A percentile compares a stretch with the other conserved stretches of the same genome.
These are phyloP conservation scores for Sesamia inferens DNA, from an alignment of 2,888 invertebrate genomes.

Conservation along the genomic window DNA sequence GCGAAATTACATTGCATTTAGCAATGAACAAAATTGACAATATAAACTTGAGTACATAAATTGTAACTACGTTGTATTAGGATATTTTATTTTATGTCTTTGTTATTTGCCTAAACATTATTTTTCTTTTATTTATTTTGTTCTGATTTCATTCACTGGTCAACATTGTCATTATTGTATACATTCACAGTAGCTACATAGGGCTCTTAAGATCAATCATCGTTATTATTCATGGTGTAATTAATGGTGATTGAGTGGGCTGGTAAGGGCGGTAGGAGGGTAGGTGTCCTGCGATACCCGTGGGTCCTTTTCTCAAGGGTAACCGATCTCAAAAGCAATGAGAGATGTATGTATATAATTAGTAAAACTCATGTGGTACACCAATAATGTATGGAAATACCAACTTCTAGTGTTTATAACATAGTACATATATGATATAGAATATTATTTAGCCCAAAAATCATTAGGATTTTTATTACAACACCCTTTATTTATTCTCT, in stretches of 20 bases:
- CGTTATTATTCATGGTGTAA: slow-evolving; percentile 53
- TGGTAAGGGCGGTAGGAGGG: slow-evolving; percentile 31
- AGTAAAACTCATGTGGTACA: slow-evolving; percentile 30
- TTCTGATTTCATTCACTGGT: background rate
- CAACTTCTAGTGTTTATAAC: background rate
- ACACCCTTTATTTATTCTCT: too few relatives aligned
- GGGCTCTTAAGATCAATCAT: slow-evolving; percentile 23
- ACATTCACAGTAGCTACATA: slow-evolving; percentile 7
- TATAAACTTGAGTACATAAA: too few relatives aligned
- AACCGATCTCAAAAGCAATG: slow-evolving; percentile 29
- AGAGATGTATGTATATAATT: slow-evolving; percentile 4
- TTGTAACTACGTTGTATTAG: too few relatives aligned
- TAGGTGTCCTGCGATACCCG: slow-evolving; percentile 34
- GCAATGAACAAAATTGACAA: too few relatives aligned
- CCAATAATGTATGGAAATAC: background rate
- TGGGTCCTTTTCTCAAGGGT: slow-evolving; percentile 26
- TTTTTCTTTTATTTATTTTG: background rate
- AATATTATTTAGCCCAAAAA: background rate
- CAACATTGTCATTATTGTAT: background rate
- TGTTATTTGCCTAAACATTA: too few relatives aligned
- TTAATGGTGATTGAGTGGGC: slow-evolving; percentile 52
- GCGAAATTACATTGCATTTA: too few relatives aligned
- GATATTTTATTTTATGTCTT: too few relatives aligned
- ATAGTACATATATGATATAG: background rate
- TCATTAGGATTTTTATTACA: background rate